phyloP scores from a whole-genome alignment of 1,140 invertebrate species.

The Drosophila micromelanica region DNA sequence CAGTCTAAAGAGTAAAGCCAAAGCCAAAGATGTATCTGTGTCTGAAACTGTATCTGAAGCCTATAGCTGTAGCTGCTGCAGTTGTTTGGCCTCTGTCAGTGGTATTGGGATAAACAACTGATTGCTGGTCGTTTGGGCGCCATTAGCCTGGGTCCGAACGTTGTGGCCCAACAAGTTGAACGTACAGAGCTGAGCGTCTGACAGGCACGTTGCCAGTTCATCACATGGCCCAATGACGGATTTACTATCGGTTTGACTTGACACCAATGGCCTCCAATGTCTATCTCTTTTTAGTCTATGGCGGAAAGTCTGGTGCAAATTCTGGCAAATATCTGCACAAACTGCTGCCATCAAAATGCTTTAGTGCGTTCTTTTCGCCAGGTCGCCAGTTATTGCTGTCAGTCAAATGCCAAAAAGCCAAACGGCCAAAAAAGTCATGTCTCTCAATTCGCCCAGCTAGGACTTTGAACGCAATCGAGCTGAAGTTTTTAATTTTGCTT shows the following conservation, averaged over 20 bases:
- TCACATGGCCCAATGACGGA: slow-evolving; percentile 70
- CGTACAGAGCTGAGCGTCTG: slow-evolving; percentile 28
- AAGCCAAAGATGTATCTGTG: slow-evolving; percentile 7
- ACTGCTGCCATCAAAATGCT: slow-evolving; percentile 62
- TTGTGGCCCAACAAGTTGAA: slow-evolving; percentile 28
- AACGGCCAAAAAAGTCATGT: not conserved
- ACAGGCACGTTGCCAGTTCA: slow-evolving; percentile 81
- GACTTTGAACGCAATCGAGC: slow-evolving; percentile 54
- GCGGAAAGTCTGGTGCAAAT: slow-evolving; percentile 50
- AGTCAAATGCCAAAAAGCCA: not conserved
- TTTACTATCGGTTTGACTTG: slow-evolving; percentile 73
- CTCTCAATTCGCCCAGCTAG: not conserved
- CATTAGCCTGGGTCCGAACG: slow-evolving; percentile 54
- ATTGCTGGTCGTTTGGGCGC: slow-evolving; percentile 75
- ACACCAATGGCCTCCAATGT: slow-evolving; percentile 50
- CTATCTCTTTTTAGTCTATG: slow-evolving; percentile 19
- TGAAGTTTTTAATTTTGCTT: slow-evolving; percentile 76
- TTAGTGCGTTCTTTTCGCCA: slow-evolving; percentile 31
- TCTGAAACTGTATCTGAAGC: not conserved
- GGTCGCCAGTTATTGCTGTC: not conserved
- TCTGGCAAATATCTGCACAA: slow-evolving; percentile 69
- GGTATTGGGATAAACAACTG: slow-evolving; percentile 71
- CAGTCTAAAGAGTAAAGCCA: slow-evolving; percentile 4
- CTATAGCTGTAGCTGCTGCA: not conserved
- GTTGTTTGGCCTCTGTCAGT: slow-evolving; percentile 6